Evolutionary conservation across 2,113 vertebrate species (phyloP), one percentile per base, ranked within the genome.

Genomic region (Pygathrix nemaeus): DNA sequence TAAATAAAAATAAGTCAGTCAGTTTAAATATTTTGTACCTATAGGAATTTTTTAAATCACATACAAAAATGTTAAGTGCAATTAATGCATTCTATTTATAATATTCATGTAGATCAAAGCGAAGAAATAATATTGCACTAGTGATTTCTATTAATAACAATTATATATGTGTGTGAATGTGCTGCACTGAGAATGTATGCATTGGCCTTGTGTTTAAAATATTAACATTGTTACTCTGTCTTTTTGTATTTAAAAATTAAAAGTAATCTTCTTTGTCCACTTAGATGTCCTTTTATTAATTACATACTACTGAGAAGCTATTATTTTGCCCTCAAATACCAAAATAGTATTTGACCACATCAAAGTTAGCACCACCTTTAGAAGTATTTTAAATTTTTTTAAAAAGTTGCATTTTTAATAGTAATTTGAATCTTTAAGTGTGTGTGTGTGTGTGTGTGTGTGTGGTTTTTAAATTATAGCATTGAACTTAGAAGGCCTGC

Each of bases 391-490:
- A 97, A 97, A 97, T 98, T 98, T 97, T 93, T 96, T 98, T 98
- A 96, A n/a, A 5, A 97, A 98, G 96, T 97, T 93, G 30, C 80
- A 30, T 98, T 98, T 98, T 98, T 98, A 98, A 96, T 94, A 98
- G 96, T 91, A 97, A 97, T 95, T 96, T 95, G 20, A 97, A 92
- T 85, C 92, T 98, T 88, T 5, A 8, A 80, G 93, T 52, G 73
- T n/a, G 23, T 64, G 87, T 75, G 30, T 72, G 8, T 55, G 16
- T 59, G 57, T 59, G 57, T 17, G 91, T 96, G 97, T 98, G 96
- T 98, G 98, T 98, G 98, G 97, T 97, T 98, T 98, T 97, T 95
- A 98, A 98, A 98, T 98, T 98, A 98, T 0, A 97, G 93, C 97
- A 97, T 97, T 94, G 97, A 98, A 97, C 97, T 97, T 27, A 97